These are phyloP conservation scores for Tragelaphus buxtoni DNA, from an alignment of 2,113 vertebrate genomes.

Conservation along the genomic window DNA sequence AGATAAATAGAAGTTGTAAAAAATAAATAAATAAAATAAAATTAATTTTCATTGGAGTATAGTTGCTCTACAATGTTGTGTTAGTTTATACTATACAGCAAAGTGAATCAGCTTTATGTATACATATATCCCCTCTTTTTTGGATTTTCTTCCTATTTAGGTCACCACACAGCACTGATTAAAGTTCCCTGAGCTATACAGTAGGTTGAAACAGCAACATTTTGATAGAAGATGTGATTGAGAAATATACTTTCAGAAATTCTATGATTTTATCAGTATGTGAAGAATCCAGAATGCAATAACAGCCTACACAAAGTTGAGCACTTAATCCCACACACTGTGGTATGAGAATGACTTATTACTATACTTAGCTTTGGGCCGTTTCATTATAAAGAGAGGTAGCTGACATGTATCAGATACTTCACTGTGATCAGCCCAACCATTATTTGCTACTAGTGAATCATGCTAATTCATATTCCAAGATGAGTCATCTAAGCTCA, in stretches of 20 bases:
- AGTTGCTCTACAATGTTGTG: not conserved
- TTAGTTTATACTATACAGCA: not conserved
- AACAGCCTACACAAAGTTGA: not conserved
- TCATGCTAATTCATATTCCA: not conserved
- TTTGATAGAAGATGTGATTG: not conserved
- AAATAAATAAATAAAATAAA: not conserved
- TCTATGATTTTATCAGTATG: not conserved
- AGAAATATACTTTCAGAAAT: slow-evolving; percentile 11
- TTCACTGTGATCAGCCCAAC: not conserved
- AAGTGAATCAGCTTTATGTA: not conserved
- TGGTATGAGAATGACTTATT: not conserved
- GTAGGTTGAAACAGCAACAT: not conserved
- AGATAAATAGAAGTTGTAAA: too few species aligned
- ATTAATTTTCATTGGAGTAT: not conserved
- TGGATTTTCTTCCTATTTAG: not conserved
- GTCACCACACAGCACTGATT: not conserved
- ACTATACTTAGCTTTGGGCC: not conserved
- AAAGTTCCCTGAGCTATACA: not conserved
- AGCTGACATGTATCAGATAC: not conserved
- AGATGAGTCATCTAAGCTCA: not conserved
- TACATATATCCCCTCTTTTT: not conserved
- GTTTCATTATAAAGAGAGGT: not conserved
- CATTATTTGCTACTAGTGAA: not conserved
- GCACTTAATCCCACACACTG: not conserved
- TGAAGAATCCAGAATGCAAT: not conserved